Evolutionary conservation across 2,113 vertebrate genomes (phyloP).

Genomic region (Sprattus sprattus): DNA sequence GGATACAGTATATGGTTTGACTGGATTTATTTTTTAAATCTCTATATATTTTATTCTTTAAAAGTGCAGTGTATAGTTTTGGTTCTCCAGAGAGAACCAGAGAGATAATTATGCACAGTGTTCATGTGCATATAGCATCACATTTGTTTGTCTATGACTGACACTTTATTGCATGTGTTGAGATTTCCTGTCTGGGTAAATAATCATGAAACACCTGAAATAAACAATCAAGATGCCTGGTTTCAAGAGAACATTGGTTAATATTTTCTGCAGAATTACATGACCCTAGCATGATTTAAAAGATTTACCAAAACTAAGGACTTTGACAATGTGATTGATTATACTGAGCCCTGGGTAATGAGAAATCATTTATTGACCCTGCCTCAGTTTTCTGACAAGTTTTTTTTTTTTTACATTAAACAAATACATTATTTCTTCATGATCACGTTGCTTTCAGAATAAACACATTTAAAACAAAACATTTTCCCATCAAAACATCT

Average conservation of each 20-base stretch:
- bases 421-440: neutral
- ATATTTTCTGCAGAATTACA: neutral
- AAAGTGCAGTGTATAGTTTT: no score
- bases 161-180: no score
- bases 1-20: no score
- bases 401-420: neutral
- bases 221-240: neutral
- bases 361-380: neutral
- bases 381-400: neutral
- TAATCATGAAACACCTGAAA: neutral
- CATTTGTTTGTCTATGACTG: no score
- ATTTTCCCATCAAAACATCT: neutral
- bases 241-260: neutral
- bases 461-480: neutral
- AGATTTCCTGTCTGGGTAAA: neutral
- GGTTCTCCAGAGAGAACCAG: no score
- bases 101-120: no score
- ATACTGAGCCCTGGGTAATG: neutral
- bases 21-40: no score
- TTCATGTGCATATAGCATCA: no score
- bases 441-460: neutral
- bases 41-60: no score
- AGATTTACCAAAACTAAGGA: neutral
- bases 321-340: neutral
- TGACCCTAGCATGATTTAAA: neutral